A percentile compares a stretch with the other conserved stretches of the same genome.
phyloP scores from a whole-genome alignment of 1,140 invertebrate species.

The Polyergus mexicanus region DNA sequence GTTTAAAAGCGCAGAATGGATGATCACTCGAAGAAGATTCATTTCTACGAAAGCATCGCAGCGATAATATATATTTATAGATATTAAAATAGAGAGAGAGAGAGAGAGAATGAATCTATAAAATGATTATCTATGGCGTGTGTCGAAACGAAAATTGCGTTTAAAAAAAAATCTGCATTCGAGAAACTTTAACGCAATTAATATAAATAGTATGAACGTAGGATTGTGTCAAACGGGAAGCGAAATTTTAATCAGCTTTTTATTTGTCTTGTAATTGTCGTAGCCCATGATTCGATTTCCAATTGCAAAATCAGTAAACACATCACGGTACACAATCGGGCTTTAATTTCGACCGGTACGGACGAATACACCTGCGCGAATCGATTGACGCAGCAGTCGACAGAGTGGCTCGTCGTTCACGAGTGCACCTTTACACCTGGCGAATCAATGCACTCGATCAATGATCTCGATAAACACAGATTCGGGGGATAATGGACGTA shows the following conservation, averaged over 20 bases:
- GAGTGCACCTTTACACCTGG: conserved; percentile 6
- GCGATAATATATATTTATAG: neutral
- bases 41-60: neutral
- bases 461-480: conserved; percentile 36
- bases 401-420: neutral
- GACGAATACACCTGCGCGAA: neutral
- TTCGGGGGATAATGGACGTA: conserved; percentile 36
- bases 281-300: neutral
- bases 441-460: conserved; percentile 51
- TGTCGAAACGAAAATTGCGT: neutral
- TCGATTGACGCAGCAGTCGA: conserved; percentile 21
- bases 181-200: neutral
- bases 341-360: neutral
- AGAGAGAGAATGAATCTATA: neutral
- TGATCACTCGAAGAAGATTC: conserved; percentile 10
- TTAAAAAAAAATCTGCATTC: neutral
- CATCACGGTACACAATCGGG: neutral
- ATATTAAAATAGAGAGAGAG: conserved; percentile 7
- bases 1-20: neutral
- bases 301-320: neutral
- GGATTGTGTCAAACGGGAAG: neutral
- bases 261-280: neutral
- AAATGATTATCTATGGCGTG: neutral
- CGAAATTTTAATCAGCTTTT: neutral
- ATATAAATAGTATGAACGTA: neutral